These are phyloP conservation scores for Addax nasomaculatus DNA, from an alignment of 2,113 vertebrate genomes.

Conservation along the genomic window DNA sequence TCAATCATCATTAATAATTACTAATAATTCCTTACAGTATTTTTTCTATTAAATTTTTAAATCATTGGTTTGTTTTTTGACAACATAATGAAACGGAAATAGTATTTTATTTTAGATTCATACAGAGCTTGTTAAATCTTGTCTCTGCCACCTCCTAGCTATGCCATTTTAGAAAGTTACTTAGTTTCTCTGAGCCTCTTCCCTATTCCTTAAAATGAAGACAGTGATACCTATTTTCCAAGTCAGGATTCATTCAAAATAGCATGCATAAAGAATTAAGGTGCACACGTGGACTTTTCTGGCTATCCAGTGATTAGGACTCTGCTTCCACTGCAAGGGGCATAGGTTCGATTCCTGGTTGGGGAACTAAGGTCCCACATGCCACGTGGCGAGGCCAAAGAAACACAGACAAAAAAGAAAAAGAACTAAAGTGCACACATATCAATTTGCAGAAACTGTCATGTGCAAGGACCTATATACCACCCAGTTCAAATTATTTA, in stretches of 20 bases:
- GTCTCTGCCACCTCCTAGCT: neutral
- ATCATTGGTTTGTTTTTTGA: neutral
- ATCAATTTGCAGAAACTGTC: neutral
- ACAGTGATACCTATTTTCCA: neutral
- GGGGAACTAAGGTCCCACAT: neutral
- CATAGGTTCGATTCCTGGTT: neutral
- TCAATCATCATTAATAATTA: neutral
- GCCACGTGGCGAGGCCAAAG: neutral
- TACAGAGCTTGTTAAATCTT: neutral
- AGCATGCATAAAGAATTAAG: neutral
- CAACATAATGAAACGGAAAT: neutral
- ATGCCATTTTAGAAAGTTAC: neutral
- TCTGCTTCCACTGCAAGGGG: neutral
- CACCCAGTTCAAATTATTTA: neutral
- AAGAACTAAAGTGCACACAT: neutral
- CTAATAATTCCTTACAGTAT: neutral
- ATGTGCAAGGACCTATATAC: neutral
- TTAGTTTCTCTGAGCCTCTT: neutral
- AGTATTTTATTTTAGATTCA: neutral
- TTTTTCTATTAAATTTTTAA: neutral
- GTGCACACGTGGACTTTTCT: neutral
- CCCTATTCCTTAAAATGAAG: neutral
- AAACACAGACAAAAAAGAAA: neutral
- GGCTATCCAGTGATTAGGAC: neutral
- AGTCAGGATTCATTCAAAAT: neutral